These are phyloP conservation scores for Luffia ferchaultella DNA, from an alignment of 2,888 invertebrate genomes.

Conservation along the genomic window DNA sequence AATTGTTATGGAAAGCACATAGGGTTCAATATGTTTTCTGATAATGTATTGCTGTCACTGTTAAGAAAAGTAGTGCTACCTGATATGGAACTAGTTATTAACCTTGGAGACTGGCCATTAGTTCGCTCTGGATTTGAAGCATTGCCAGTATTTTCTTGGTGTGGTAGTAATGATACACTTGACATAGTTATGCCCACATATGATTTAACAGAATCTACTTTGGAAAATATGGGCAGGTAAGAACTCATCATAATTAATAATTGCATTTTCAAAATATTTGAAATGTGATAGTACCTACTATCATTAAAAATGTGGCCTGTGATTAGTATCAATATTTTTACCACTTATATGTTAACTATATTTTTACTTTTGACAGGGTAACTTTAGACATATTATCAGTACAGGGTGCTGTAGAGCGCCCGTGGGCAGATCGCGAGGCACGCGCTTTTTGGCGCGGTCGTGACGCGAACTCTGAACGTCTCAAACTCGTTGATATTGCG, in stretches of 20 bases:
- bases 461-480: slow-evolving; percentile 86
- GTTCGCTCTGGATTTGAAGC: slow-evolving; percentile 62
- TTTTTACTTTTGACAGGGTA: slow-evolving; percentile 50
- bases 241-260: too few relatives aligned
- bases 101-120: slow-evolving; percentile 96
- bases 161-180: slow-evolving; percentile 83
- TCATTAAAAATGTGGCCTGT: background rate
- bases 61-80: slow-evolving; percentile 82
- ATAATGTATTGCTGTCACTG: slow-evolving; percentile 84
- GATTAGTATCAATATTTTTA: slow-evolving; percentile 11
- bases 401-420: slow-evolving; percentile 75
- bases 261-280: background rate
- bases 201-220: slow-evolving; percentile 89
- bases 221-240: slow-evolving; percentile 94
- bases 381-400: slow-evolving; percentile 90
- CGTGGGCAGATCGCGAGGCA: slow-evolving; percentile 78
- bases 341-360: too few relatives aligned
- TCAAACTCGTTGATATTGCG: slow-evolving; percentile 83
- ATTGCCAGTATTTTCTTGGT: slow-evolving; percentile 95
- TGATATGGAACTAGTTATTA: slow-evolving; percentile 89
- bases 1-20: slow-evolving; percentile 94
- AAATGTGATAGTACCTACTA: background rate
- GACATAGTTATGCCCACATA: slow-evolving; percentile 97
- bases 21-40: slow-evolving; percentile 96
- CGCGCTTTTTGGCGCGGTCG: slow-evolving; percentile 92